Base-by-base conservation (phyloP, 2,113 vertebrate genomes). In the Psittacula cyanocephala region DNA sequence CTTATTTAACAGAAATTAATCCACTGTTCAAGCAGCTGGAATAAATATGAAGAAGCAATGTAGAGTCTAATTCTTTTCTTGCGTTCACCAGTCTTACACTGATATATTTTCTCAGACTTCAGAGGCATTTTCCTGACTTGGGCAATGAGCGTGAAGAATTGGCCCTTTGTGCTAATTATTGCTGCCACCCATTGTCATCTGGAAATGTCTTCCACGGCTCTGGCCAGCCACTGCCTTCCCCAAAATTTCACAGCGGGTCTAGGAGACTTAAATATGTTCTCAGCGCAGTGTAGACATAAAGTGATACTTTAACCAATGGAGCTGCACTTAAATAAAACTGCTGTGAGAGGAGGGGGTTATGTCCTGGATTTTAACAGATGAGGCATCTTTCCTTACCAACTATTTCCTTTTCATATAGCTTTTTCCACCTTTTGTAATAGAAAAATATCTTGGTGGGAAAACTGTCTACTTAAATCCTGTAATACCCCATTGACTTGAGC, bases 1-100 rank as follows among this genome's bases (percentile, higher is more conserved):
- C 7, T 74, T 94, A 95, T 95, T 96, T 95, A 96, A 94, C 93
- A 96, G 95, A 96, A 92, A 86, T 95, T 86, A 95, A 97, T 97
- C 87, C 50, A 59, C 80, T 90, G 50, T 74, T 80, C 78, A 91
- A 93, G 71, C 87, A 93, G 76, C 47, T 96, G 96, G 79, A 94
- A 95, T 81, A 95, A 96, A 96, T 88, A 89, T 16, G 74, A 95
- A 86, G 55, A 77, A 90, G 62, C 59, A 92, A 64, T 95, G 96
- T 81, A 55, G 77, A 76, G 31, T 83, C 46, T 83, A 83, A 86
- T 92, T 93, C 29, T 95, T 90, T 76, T 62, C 60, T 94, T 71
- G 67, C 10, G 1, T 86, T 95, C 72, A 92, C 84, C 63, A 91
- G 79, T 92, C 77, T 95, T 97, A 96, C 94, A 90, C 67, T 81